Conservation (phyloP, 2,113 vertebrate genomes). For the Barbus barbus region DNA sequence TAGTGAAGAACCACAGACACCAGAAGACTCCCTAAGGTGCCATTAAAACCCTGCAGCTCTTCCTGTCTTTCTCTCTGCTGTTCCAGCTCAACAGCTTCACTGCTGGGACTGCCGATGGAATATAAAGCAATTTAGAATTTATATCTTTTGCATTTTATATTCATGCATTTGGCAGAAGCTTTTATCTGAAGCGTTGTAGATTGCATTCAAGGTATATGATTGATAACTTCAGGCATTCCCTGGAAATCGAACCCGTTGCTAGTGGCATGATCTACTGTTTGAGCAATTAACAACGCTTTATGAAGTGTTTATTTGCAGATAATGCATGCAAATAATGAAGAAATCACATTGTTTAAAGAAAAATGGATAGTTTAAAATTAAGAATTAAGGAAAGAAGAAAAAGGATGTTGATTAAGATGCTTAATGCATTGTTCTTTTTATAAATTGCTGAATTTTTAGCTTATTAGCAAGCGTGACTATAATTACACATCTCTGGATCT, state of each 20-base stretch:
- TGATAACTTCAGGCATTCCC: no score
- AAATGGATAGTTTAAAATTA: neutral
- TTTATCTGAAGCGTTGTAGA: neutral
- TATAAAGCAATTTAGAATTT: neutral
- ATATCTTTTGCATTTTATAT: neutral
- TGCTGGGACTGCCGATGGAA: neutral
- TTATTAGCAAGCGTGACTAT: neutral
- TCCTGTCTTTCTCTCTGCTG: neutral
- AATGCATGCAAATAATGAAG: neutral
- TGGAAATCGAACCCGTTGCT: no score
- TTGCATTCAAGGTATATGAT: neutral
- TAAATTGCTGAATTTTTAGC: neutral
- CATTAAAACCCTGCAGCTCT: slow-evolving; percentile 4
- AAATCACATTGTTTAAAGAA: neutral
- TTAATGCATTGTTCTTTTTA: neutral
- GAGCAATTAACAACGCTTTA: neutral
- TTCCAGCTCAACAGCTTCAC: neutral
- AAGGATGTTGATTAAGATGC: neutral
- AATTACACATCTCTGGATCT: neutral
- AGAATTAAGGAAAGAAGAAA: neutral
- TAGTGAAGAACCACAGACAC: neutral
- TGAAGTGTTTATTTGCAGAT: neutral
- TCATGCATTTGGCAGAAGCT: neutral
- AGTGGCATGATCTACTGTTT: no score
- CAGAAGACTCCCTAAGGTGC: neutral